Conservation (phyloP, 2,888 invertebrate genomes). For the Nomada lathburiana region DNA sequence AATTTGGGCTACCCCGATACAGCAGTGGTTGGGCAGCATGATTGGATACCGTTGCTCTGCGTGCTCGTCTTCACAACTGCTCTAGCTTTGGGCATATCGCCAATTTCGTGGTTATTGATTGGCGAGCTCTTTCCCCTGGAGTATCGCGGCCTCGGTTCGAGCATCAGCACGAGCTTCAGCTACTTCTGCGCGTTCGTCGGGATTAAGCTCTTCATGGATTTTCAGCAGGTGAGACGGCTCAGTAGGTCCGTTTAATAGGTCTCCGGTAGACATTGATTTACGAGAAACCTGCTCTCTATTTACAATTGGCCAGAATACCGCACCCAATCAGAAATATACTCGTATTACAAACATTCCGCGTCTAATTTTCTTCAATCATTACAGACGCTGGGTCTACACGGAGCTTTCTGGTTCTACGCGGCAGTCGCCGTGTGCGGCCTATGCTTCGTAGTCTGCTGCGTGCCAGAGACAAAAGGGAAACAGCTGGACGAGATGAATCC, state of each 20-base stretch:
- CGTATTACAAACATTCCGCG: too few species aligned
- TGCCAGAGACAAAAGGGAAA: constrained; percentile 96
- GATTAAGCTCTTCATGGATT: constrained; percentile 94
- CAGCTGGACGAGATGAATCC: constrained; percentile 95
- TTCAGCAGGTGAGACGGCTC: constrained; percentile 85
- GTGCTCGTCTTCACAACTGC: constrained; percentile 93
- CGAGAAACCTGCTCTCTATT: too few species aligned
- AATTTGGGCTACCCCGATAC: constrained; percentile 75
- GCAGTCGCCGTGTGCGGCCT: constrained; percentile 92
- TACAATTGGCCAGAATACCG: too few species aligned
- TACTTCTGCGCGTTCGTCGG: constrained; percentile 94
- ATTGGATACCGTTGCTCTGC: constrained; percentile 94
- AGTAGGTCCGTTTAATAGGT: not conserved
- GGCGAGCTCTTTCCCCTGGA: constrained; percentile 94
- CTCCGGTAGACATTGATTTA: too few species aligned
- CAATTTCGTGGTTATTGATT: constrained; percentile 94
- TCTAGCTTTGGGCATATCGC: constrained; percentile 94
- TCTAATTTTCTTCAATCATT: constrained; percentile 30
- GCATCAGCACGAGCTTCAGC: constrained; percentile 94
- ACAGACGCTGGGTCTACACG: constrained; percentile 90
- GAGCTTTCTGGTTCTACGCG: constrained; percentile 95
- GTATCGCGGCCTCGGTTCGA: constrained; percentile 94
- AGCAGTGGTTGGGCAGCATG: constrained; percentile 87
- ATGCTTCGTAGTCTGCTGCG: constrained; percentile 93
- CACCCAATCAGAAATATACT: not conserved